Evolutionary conservation across 64 coral and sea anemone genomes (phyloP).

Genomic region (Stylophora pistillata): DNA sequence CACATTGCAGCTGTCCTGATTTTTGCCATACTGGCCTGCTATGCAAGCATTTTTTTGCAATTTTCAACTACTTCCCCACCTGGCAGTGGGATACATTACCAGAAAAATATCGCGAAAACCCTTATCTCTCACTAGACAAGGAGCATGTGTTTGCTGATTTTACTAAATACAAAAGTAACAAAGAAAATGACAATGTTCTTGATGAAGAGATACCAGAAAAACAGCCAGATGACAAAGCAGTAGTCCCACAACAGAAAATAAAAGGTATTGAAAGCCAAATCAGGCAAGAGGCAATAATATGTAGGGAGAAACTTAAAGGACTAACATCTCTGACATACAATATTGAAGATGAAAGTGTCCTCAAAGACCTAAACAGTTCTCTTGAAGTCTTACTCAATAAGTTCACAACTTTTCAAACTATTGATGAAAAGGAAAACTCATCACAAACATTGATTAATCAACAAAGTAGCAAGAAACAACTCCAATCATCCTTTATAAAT

Average conservation of each 20-base stretch:
- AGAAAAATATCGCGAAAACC: slow-evolving; percentile 17
- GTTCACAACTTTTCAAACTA: slow-evolving; percentile 55
- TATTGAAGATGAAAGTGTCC: slow-evolving; percentile 22
- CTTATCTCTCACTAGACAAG: slow-evolving; percentile 23
- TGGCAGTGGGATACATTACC: slow-evolving; percentile 37
- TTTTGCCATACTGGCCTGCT: too few relatives aligned
- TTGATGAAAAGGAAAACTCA: slow-evolving; percentile 60
- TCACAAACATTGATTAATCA: slow-evolving; percentile 27
- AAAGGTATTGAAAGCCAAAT: slow-evolving; percentile 30
- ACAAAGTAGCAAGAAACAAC: slow-evolving; percentile 11
- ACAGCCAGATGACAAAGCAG: slow-evolving; percentile 5
- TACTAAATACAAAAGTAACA: neutral
- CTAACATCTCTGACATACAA: slow-evolving; percentile 57
- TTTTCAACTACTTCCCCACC: slow-evolving; percentile 1
- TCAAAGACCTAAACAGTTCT: slow-evolving; percentile 60
- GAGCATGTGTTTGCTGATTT: slow-evolving; percentile 7
- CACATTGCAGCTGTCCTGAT: too few relatives aligned
- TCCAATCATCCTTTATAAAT: neutral
- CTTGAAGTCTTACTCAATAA: slow-evolving; percentile 35
- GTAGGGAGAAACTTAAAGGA: slow-evolving; percentile 64
- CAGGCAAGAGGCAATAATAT: slow-evolving; percentile 47
- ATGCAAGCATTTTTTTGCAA: slow-evolving; percentile 41
- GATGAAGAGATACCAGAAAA: slow-evolving; percentile 13
- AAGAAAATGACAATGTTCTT: neutral
- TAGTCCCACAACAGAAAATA: too few relatives aligned